These are phyloP conservation scores for Brachyhypopomus gauderio DNA, from an alignment of 2,113 vertebrate species.

Conservation along the genomic window DNA sequence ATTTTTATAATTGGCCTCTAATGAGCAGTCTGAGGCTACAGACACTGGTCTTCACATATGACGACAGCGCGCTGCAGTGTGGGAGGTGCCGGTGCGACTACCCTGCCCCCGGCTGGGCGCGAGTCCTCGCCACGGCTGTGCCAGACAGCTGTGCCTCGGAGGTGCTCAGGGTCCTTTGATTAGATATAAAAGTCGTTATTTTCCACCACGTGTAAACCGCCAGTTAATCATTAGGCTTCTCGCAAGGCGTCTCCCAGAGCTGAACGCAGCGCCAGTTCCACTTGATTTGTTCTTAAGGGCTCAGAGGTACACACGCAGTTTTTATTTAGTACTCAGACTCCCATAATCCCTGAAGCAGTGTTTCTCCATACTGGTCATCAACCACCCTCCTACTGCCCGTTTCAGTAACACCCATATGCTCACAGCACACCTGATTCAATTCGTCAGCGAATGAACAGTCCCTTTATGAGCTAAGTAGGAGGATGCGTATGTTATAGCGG, in stretches of 20 bases:
- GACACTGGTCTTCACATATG: no score
- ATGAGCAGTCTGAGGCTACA: no score
- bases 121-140: neutral
- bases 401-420: neutral
- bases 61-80: no score
- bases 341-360: neutral
- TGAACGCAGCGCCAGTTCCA: neutral
- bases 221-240: slow-evolving; percentile 30
- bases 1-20: no score
- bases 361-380: slow-evolving; percentile 1
- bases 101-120: no score
- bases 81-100: no score
- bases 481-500: neutral
- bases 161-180: slow-evolving; percentile 5
- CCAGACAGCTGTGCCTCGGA: slow-evolving; percentile 1
- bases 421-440: neutral
- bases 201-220: neutral
- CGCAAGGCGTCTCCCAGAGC: slow-evolving; percentile 4
- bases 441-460: neutral
- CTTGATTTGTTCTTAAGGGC: neutral
- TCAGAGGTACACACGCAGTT: neutral
- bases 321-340: slow-evolving; percentile 5
- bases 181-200: neutral
- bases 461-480: slow-evolving; percentile 18
- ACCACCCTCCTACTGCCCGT: neutral